Evolutionary conservation across 2,888 invertebrate species (phyloP), one percentile per base, ranked within the genome.

Genomic region (Catonia carolina): DNA sequence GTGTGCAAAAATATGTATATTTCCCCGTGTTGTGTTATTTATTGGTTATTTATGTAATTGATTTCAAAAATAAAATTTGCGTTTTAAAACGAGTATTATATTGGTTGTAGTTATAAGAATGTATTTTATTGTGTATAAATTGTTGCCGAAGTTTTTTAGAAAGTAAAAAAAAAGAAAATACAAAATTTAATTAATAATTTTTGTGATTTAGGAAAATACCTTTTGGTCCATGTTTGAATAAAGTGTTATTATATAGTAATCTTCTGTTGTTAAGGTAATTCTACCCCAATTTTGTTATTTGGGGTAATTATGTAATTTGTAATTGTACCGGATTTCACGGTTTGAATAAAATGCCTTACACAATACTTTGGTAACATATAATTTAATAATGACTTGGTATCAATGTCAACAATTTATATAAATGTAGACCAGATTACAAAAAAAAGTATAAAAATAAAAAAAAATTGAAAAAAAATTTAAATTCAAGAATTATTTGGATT

Each of bases 141-240:
- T 64, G 64, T 62, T 62, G 64, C 64, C 64, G 58, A 55, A 57
- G 58, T 60, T 60, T 61, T 63, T 48, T 37, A 62, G n/a, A 62
- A 58, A 58, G 48, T 51, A 51, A 49, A 36, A 55, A 59, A 59
- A 58, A 58, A 62, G 58, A 62, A 52, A 56, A 60, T 55, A 47
- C 35, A 59, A 64, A 64, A 61, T 59, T 62, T 58, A 61, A 61
- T 56, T 60, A 58, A 56, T 59, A 56, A 59, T 57, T 59, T 59
- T 63, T 60, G 58, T 62, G 61, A 61, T 62, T 60, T 62, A 61
- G 62, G 59, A 63, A 59, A 61, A 45, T 60, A 58, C 60, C 62
- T 61, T 61, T 64, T 61, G 64, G 61, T 62, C 64, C 62, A 62
- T 62, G 62, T 64, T 64, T 59, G 60, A 57, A 59, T 58, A 58